These are phyloP conservation scores for Naso thynnoides DNA, from an alignment of 2,797 vertebrate species.

Conservation along the genomic window DNA sequence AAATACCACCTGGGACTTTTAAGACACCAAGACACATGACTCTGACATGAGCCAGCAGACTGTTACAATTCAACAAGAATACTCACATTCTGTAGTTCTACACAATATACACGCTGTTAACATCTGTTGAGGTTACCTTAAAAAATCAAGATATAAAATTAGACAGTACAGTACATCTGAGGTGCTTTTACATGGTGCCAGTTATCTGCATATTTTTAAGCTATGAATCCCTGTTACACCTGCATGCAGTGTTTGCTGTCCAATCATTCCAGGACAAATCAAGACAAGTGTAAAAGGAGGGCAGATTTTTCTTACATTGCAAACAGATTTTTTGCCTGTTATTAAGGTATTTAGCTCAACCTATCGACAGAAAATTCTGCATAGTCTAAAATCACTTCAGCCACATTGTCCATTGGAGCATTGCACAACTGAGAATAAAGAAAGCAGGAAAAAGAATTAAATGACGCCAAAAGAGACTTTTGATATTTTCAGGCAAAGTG, in stretches of 20 bases:
- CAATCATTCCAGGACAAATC: conserved; percentile 35
- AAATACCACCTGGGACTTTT: conserved; percentile 38
- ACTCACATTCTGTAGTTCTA: conserved; percentile 51
- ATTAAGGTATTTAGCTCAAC: conserved; percentile 17
- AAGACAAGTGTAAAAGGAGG: conserved; percentile 50
- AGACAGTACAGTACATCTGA: conserved; percentile 60
- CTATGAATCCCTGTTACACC: conserved; percentile 50
- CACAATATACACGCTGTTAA: conserved; percentile 30
- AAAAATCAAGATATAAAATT: conserved; percentile 61
- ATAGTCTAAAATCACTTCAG: conserved; percentile 70
- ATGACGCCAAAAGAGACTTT: conserved; percentile 32
- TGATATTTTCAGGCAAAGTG: conserved; percentile 52
- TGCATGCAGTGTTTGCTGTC: conserved; percentile 60
- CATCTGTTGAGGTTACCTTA: conserved; percentile 42
- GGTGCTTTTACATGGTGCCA: conserved; percentile 58
- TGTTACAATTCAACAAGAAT: conserved; percentile 22
- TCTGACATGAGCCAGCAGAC: conserved; percentile 31
- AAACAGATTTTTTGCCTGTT: conserved; percentile 37
- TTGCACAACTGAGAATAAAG: conserved; percentile 1
- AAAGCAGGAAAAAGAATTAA: conserved; percentile 13
- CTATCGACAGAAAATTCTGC: conserved; percentile 65
- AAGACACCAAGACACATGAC: conserved; percentile 32
- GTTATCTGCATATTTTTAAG: conserved; percentile 56
- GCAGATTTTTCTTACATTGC: conserved; percentile 32
- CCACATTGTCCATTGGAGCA: conserved; percentile 47